A percentile compares a stretch with the other conserved stretches of the same genome.
phyloP scores from a whole-genome alignment of 2,888 invertebrate species.

The Lepas anatifera region DNA sequence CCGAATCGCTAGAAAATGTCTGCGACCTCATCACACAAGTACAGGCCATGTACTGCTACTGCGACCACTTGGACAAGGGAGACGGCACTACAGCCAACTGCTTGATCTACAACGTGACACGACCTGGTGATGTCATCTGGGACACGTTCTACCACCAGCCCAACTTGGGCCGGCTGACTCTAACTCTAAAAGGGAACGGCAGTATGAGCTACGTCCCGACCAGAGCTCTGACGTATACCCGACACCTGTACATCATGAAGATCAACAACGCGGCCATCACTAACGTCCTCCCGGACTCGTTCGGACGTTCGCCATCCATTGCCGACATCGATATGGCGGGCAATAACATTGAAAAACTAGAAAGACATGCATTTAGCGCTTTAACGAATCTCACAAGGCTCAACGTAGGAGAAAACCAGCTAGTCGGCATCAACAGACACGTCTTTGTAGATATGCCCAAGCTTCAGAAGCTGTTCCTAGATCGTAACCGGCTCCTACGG shows the following conservation, averaged over 20 bases:
- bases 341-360: conserved; percentile 52
- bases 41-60: conserved; percentile 42
- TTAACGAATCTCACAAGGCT: conserved; percentile 54
- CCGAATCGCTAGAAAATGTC: neutral
- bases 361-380: conserved; percentile 57
- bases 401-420: conserved; percentile 60
- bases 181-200: conserved; percentile 57
- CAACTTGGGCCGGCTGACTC: conserved; percentile 36
- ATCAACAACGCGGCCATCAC: conserved; percentile 60
- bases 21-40: neutral
- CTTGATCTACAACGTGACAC: conserved; percentile 56
- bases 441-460: conserved; percentile 60
- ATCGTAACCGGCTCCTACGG: conserved; percentile 28
- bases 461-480: conserved; percentile 31
- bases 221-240: conserved; percentile 34
- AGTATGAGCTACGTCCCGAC: conserved; percentile 54
- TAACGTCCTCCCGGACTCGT: conserved; percentile 54
- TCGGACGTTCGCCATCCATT: conserved; percentile 57
- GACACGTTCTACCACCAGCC: conserved; percentile 54
- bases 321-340: conserved; percentile 53
- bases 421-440: conserved; percentile 55
- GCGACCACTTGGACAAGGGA: conserved; percentile 44
- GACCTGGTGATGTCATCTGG: conserved; percentile 47
- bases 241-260: conserved; percentile 55
- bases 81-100: conserved; percentile 62